Percentiles rank a stretch among this genome's conserved stretches.
These are phyloP conservation scores for Corella eumyota DNA, from an alignment of 23 tunicate species.

Conservation along the genomic window DNA sequence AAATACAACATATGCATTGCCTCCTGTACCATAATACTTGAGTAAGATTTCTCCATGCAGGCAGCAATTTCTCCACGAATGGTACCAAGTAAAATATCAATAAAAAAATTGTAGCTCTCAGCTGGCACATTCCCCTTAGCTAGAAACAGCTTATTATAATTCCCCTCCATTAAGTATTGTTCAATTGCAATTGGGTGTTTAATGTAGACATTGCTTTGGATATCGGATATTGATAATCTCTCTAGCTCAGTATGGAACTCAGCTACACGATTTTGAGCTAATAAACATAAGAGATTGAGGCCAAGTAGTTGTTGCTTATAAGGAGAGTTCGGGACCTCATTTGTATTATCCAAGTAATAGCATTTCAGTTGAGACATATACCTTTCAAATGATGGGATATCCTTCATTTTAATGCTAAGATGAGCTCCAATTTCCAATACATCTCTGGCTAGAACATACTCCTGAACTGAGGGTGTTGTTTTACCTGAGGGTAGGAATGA, in stretches of 20 bases:
- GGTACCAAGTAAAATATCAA: conserved; percentile 83
- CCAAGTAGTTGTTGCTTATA: conserved; percentile 88
- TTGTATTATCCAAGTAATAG: conserved; percentile 78
- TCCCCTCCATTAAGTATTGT: conserved; percentile 99
- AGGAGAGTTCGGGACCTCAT: conserved; percentile 57
- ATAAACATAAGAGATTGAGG: conserved; percentile 74
- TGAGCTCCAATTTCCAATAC: conserved; percentile 93
- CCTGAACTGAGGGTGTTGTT: conserved; percentile 45
- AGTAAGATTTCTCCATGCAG: conserved; percentile 95
- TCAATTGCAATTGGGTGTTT: conserved; percentile 95
- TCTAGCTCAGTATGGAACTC: conserved; percentile 99
- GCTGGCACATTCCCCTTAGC: conserved; percentile 96
- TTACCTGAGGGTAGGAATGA: conserved; percentile 70
- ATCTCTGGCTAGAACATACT: conserved; percentile 86
- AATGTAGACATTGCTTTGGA: conserved; percentile 72
- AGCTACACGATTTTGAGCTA: conserved; percentile 98
- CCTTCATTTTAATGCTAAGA: conserved; percentile 57
- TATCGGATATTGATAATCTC: conserved; percentile 60
- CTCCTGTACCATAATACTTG: conserved; percentile 41
- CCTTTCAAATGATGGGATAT: conserved; percentile 83
- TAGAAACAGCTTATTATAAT: conserved; percentile 89
- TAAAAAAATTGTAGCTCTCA: conserved; percentile 86
- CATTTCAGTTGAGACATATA: conserved; percentile 94
- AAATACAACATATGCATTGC: conserved; percentile 75
- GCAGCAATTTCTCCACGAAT: conserved; percentile 95